phyloP scores from a whole-genome alignment of 2,797 vertebrate species.

The Kryptolebias ocellatus region DNA sequence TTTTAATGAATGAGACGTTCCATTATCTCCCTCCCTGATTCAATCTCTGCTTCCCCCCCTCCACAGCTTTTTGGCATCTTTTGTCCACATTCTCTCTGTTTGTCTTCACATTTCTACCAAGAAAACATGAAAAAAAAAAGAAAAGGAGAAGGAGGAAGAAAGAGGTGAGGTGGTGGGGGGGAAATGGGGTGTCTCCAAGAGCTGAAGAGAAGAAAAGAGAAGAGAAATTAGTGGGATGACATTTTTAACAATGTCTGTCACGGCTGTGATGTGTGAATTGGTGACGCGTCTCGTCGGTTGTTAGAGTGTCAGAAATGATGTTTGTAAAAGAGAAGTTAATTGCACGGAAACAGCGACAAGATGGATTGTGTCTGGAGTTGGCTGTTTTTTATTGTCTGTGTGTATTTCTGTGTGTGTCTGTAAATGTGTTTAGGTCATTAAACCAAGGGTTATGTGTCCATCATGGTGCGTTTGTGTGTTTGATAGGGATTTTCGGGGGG shows the following conservation, averaged over 20 bases:
- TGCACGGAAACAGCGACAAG: conserved; percentile 35
- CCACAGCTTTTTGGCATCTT: conserved; percentile 46
- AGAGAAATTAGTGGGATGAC: conserved; percentile 46
- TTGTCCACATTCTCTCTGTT: conserved; percentile 44
- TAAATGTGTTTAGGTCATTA: conserved; percentile 2
- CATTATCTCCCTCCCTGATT: conserved; percentile 53
- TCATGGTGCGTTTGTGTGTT: conserved; percentile 9
- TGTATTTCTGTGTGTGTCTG: conserved; percentile 25
- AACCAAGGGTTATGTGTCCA: conserved; percentile 21
- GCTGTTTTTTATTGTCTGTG: not conserved
- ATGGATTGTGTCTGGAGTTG: conserved; percentile 16
- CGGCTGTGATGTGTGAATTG: conserved; percentile 38
- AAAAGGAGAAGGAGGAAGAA: conserved; percentile 31
- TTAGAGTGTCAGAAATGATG: conserved; percentile 59
- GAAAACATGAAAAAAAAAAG: conserved; percentile 32
- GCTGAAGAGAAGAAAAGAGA: conserved; percentile 30
- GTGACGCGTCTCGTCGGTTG: conserved; percentile 53
- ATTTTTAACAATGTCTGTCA: conserved; percentile 71
- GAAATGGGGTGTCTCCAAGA: conserved; percentile 30
- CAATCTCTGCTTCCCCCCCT: conserved; percentile 22
- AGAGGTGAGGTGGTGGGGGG: not conserved
- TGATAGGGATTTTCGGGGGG: conserved; percentile 21
- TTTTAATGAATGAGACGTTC: conserved; percentile 56
- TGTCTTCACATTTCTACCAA: conserved; percentile 42
- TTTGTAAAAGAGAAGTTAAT: conserved; percentile 48